phyloP scores from a whole-genome alignment of 2,888 invertebrate genomes.

The Andrena minutula region DNA sequence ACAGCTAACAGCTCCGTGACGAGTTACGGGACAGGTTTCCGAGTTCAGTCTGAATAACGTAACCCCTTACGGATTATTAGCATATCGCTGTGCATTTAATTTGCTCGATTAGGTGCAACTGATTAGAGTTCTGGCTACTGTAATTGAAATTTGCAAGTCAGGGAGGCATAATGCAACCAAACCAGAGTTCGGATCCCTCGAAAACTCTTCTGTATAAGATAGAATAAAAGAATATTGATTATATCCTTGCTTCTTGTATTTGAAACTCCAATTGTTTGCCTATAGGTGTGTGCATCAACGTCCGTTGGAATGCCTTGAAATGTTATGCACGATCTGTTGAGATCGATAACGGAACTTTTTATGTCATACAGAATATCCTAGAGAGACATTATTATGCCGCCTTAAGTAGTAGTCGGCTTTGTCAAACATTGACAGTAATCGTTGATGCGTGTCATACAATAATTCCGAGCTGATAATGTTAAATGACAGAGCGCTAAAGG shows the following conservation, averaged over 20 bases:
- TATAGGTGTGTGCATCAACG: background rate
- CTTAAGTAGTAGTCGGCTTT: conserved; percentile 55
- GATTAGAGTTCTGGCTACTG: background rate
- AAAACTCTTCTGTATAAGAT: too few relatives aligned
- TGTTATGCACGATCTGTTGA: conserved; percentile 15
- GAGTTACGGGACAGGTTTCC: conserved; percentile 37
- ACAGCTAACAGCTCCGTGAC: conserved; percentile 18
- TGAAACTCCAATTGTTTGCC: background rate
- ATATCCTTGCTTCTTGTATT: background rate
- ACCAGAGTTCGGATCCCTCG: too few relatives aligned
- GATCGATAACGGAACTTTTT: conserved; percentile 29
- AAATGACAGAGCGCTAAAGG: conserved; percentile 37
- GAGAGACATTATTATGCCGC: conserved; percentile 33
- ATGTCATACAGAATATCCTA: background rate
- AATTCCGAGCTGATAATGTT: conserved; percentile 44
- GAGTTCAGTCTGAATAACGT: conserved; percentile 32
- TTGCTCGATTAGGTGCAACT: conserved; percentile 1
- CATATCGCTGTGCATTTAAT: conserved; percentile 22
- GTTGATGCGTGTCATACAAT: conserved; percentile 51
- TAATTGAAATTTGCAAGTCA: background rate
- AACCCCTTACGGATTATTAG: conserved; percentile 39
- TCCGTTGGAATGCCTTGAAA: conserved; percentile 11
- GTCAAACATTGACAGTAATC: conserved; percentile 56
- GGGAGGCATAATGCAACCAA: too few relatives aligned
- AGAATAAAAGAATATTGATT: too few relatives aligned